A percentile compares a stretch with the other conserved stretches of the same genome.
Conservation (phyloP, 2,113 vertebrate species). For the Neomonachus schauinslandi region DNA sequence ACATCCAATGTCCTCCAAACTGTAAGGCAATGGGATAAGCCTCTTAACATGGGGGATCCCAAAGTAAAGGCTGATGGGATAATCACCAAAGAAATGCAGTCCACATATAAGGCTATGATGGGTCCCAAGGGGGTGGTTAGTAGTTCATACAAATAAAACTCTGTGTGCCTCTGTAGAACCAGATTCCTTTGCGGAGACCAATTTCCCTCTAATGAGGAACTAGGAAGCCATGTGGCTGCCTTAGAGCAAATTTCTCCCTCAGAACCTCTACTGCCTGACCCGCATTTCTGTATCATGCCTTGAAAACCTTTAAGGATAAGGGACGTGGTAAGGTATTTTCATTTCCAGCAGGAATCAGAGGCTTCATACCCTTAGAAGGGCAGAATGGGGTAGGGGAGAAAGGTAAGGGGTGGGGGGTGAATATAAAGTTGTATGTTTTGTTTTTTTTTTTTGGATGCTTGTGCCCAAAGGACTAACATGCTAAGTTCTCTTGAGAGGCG, state of each 20-base stretch:
- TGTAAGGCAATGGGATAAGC: too few relatives aligned
- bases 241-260: neutral
- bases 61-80: neutral
- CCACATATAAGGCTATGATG: neutral
- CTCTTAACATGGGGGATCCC: neutral
- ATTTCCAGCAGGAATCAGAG: neutral
- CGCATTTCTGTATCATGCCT: neutral
- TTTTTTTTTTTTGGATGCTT: neutral
- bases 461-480: neutral
- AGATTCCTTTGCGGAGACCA: neutral
- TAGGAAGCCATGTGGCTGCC: neutral
- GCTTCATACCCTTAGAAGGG: neutral
- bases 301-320: neutral
- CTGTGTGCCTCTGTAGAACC: fast-evolving
- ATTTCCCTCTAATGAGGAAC: neutral
- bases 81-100: neutral
- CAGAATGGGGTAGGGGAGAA: neutral
- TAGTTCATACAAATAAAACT: neutral
- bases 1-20: neutral
- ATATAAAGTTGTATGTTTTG: neutral
- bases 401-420: neutral
- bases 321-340: neutral
- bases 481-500: neutral
- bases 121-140: neutral
- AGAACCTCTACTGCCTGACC: neutral